Percentiles rank a stretch among this genome's conserved stretches.
These are phyloP conservation scores for Pseudomyrmex cubaensis DNA, from an alignment of 1,140 invertebrate species.

Conservation along the genomic window DNA sequence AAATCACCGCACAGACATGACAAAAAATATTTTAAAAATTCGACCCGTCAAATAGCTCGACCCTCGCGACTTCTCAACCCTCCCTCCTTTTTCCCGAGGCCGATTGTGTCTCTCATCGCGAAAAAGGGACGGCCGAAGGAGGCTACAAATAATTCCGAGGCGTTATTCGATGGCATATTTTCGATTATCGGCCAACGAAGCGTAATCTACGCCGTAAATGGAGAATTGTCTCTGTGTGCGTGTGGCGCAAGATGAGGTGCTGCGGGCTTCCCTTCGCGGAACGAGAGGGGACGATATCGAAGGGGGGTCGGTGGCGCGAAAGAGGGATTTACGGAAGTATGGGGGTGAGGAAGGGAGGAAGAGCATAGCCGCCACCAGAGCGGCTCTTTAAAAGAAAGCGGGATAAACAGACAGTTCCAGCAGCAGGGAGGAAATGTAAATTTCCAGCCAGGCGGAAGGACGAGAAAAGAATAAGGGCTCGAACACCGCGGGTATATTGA, in stretches of 20 bases:
- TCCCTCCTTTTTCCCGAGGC: constrained; percentile 52
- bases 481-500: constrained; percentile 82
- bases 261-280: constrained; percentile 72
- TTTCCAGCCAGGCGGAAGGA: constrained; percentile 85
- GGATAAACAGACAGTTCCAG: constrained; percentile 85
- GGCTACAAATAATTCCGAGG: constrained; percentile 79
- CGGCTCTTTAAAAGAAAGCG: constrained; percentile 84
- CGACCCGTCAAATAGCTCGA: constrained; percentile 28
- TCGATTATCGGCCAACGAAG: constrained; percentile 84
- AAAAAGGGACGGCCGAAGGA: constrained; percentile 9
- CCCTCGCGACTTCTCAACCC: constrained; percentile 40
- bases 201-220: constrained; percentile 83
- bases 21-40: constrained; percentile 45
- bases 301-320: constrained; percentile 48
- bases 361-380: constrained; percentile 78
- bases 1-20: neutral
- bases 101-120: constrained; percentile 72
- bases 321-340: constrained; percentile 44
- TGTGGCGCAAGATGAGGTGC: constrained; percentile 80
- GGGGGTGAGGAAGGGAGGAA: constrained; percentile 42
- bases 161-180: constrained; percentile 84
- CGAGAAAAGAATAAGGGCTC: constrained; percentile 85
- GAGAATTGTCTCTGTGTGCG: constrained; percentile 82
- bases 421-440: constrained; percentile 84
- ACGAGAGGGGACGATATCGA: constrained; percentile 59